phyloP scores from a whole-genome alignment of 2,888 invertebrate species.

The Globia sparganii region DNA sequence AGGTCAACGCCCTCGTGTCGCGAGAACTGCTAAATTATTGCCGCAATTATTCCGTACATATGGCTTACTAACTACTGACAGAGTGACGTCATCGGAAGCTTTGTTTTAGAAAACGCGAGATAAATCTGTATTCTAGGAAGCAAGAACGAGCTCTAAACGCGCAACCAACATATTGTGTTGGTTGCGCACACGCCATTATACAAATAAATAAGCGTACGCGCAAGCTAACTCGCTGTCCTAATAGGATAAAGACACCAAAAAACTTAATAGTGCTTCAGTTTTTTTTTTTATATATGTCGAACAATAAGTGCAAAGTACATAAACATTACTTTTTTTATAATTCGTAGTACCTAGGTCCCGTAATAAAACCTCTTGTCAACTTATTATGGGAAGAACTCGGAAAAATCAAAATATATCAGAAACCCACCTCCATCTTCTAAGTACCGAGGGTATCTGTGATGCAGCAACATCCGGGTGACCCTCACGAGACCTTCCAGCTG shows the following conservation, averaged over 20 bases:
- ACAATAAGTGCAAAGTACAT: not conserved
- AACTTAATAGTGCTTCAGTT: not conserved
- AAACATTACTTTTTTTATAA: not conserved
- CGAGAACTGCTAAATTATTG: not conserved
- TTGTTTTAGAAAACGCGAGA: constrained; percentile 8
- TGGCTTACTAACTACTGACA: not conserved
- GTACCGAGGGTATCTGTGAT: constrained; percentile 95
- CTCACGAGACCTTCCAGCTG: constrained; percentile 96
- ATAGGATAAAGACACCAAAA: not conserved
- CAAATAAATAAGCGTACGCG: constrained; percentile 38
- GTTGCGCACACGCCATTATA: constrained; percentile 27
- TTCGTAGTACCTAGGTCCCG: no score
- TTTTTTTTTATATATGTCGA: not conserved
- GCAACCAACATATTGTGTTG: no score
- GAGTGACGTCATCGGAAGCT: constrained; percentile 26
- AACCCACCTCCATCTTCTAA: constrained; percentile 93
- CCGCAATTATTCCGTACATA: not conserved
- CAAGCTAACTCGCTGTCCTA: not conserved
- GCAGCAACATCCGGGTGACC: constrained; percentile 94
- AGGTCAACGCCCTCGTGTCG: not conserved
- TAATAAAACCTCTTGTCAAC: not conserved
- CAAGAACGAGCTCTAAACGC: not conserved
- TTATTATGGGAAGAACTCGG: not conserved
- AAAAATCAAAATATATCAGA: not conserved
- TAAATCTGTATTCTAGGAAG: constrained; percentile 32